Percentiles rank a stretch among this genome's conserved stretches.
Conservation (phyloP, 2,888 invertebrate genomes). For the Troides helena region DNA sequence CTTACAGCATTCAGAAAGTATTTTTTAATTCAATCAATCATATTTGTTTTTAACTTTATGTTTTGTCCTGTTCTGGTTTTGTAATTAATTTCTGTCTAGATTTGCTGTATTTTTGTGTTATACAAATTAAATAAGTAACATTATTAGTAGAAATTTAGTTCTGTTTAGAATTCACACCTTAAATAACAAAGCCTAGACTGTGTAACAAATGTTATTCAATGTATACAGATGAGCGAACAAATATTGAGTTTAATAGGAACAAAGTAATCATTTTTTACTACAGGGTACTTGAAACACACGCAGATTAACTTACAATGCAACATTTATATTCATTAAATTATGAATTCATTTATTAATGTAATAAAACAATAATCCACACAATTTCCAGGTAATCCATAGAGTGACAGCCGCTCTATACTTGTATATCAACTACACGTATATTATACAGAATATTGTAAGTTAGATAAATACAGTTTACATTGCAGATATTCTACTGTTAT, state of each 20-base stretch:
- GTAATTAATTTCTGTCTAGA: too few relatives aligned
- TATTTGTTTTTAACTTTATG: neutral
- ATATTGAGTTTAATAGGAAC: too few relatives aligned
- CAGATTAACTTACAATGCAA: neutral
- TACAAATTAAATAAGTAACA: too few relatives aligned
- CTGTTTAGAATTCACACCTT: too few relatives aligned
- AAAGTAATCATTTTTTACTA: neutral
- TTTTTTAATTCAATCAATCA: too few relatives aligned
- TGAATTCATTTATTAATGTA: constrained; percentile 21
- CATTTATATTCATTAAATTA: constrained; percentile 28
- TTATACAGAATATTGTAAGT: constrained; percentile 12
- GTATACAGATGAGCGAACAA: too few relatives aligned
- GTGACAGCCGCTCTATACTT: constrained; percentile 39
- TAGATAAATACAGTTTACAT: constrained; percentile 25
- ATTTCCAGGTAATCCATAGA: constrained; percentile 44
- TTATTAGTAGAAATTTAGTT: too few relatives aligned
- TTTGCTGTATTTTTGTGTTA: too few relatives aligned
- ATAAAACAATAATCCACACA: constrained; percentile 43
- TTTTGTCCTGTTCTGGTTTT: too few relatives aligned
- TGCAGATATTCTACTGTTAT: constrained; percentile 29
- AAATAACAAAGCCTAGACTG: too few relatives aligned
- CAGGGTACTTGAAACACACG: neutral
- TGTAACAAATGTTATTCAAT: too few relatives aligned
- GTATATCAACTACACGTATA: constrained; percentile 25
- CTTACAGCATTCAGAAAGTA: too few relatives aligned